Evolutionary conservation across 2,888 invertebrate genomes (phyloP), one percentile per base, ranked within the genome.

Genomic region (Pterostichus madidus): DNA sequence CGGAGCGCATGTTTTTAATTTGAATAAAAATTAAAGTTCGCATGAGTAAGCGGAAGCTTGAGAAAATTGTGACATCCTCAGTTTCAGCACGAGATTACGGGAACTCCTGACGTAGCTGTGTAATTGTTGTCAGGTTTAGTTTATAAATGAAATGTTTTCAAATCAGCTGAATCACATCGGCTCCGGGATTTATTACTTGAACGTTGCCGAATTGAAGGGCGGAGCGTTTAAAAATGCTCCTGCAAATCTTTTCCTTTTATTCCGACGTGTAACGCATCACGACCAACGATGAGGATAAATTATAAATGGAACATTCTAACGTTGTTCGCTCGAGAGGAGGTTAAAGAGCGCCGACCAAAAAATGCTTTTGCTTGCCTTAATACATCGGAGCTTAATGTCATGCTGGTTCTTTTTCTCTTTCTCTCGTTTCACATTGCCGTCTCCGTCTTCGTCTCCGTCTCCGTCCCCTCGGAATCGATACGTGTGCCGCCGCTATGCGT

Each of bases 341-440:
- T 71, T 71, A 71, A 71, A 71, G 71, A 71, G 71, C 71, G 44
- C 71, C 71, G 44, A 71, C 71, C 71, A 71, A 71, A 71, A 71
- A 71, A 71, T 71, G 71, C 44, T 71, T 64, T 71, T 71, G 44
- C 71, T 71, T 71, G 71, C 71, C 71, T 71, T 71, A 71, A 71
- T 71, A 71, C 71, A 71, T 71, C 71, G 71, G 64, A 71, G 71
- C 71, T 71, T 71, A 71, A 71, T 71, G 71, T 71, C 46, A 75
- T 49, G 75, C 13, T 75, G 52, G 46, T 49, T 46, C 52, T 75
- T 75, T 49, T 75, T 44, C 35, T 71, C 17, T 39, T 46, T 75
- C 75, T 31, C 75, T 31, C 46, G 13, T 46, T 49, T 75, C 75
- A 31, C 61, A 61, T 32, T 2, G 32, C 8, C 46, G 24, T 75